Evolutionary conservation across 1,140 invertebrate species (phyloP).

Genomic region (Agrypnia vestita): DNA sequence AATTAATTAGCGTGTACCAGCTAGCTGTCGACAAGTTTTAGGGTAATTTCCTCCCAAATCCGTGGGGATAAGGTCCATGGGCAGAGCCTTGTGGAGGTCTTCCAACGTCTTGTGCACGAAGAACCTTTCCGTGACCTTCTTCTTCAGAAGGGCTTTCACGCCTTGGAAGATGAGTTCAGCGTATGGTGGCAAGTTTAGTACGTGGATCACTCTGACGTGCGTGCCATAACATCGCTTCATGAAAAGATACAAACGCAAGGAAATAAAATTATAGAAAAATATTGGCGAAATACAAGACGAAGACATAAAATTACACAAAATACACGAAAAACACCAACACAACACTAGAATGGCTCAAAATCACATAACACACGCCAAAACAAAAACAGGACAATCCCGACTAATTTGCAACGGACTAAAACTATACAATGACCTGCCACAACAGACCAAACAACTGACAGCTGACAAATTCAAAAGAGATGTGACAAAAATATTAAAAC

Average conservation of each 20-base stretch:
- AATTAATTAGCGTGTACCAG: background rate
- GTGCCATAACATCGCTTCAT: slow-evolving; percentile 45
- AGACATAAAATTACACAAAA: no score
- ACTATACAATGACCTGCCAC: no score
- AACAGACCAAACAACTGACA: no score
- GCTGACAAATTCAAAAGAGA: no score
- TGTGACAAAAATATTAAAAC: no score
- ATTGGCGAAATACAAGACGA: no score
- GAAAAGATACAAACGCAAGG: background rate
- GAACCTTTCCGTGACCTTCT: slow-evolving; percentile 44
- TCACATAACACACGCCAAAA: no score
- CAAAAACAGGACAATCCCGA: no score
- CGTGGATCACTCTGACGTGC: slow-evolving; percentile 38
- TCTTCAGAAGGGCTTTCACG: slow-evolving; percentile 9
- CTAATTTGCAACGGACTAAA: no score
- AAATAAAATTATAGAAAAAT: no score
- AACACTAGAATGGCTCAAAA: no score
- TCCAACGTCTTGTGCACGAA: slow-evolving; percentile 34
- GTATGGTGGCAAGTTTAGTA: slow-evolving; percentile 23
- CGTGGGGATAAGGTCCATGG: slow-evolving; percentile 28
- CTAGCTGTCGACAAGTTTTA: background rate
- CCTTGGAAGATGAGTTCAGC: slow-evolving; percentile 9
- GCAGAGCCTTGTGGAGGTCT: slow-evolving; percentile 32
- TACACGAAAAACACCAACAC: no score
- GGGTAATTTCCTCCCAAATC: slow-evolving; percentile 40